A percentile compares a stretch with the other conserved stretches of the same genome.
These are phyloP conservation scores for Eucidaris tribuloides DNA, from an alignment of 35 echinoderm and acorn worm species.

Conservation along the genomic window DNA sequence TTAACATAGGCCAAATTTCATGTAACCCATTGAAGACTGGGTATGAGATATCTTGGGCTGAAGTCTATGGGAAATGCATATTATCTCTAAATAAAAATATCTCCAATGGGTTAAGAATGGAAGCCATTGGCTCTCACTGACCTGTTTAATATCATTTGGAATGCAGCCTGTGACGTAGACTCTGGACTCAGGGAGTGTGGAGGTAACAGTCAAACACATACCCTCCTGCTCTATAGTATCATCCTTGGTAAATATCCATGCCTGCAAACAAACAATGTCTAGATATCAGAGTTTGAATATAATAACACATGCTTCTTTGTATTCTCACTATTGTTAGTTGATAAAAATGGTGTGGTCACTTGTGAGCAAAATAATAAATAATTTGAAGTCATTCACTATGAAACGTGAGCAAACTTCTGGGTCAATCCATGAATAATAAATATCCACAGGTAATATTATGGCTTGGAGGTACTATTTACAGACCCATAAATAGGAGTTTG, in stretches of 20 bases:
- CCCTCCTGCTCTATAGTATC: constrained; percentile 73
- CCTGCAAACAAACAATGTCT: constrained; percentile 2
- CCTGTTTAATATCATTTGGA: constrained; percentile 76
- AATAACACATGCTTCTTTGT: neutral
- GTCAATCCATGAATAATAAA: neutral
- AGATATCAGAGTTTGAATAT: neutral
- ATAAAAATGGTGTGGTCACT: neutral
- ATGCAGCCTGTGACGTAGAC: constrained; percentile 74
- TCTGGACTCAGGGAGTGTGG: constrained; percentile 52
- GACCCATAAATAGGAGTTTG: no score
- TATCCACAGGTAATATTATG: neutral
- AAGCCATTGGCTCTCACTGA: neutral
- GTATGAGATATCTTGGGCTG: neutral
- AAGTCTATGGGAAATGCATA: neutral
- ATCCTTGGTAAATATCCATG: constrained; percentile 73
- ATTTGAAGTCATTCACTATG: neutral
- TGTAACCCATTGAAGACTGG: neutral
- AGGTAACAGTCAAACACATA: constrained; percentile 71
- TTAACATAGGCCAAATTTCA: neutral
- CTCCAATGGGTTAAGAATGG: neutral
- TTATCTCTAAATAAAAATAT: neutral
- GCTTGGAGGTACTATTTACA: no score
- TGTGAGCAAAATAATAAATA: no score
- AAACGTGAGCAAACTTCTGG: neutral
- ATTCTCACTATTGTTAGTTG: neutral